Evolutionary conservation across 2,113 vertebrate species (phyloP), one percentile per base, ranked within the genome.

Genomic region (Leptosomus discolor): DNA sequence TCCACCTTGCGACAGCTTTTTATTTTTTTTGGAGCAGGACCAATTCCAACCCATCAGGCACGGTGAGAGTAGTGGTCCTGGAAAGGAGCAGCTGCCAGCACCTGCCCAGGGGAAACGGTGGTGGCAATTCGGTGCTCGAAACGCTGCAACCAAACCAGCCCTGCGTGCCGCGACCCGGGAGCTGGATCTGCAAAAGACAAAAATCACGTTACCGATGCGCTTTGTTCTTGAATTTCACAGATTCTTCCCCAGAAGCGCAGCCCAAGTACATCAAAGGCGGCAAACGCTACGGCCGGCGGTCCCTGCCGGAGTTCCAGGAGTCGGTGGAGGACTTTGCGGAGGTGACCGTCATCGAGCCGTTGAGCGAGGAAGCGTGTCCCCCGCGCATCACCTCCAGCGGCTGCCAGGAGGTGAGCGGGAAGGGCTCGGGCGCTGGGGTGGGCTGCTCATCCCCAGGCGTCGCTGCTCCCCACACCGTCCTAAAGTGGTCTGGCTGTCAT

Each of bases 201-300:
- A 10, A 23, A 15, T 7, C 26, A 0, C 0, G 1, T n/a, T 15
- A 21, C 61, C 1, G 2, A 7, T 2, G 20, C 0, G 11, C 32
- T 69, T 15, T 60, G 8, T 79, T 15, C 84, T 34, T n/a, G 69
- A 12, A 26, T 21, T 86, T 69, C 57, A 34, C 83, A 97, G 97
- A 98, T 98, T 99, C 96, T 32, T 99, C 98, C 34, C 98, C 98
- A 0, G 99, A 99, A 95, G 99, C 99, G 6, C 98, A 99, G 63
- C 99, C 99, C 82, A 99, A 99, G 97, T 99, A 99, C 71, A 98
- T 99, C 92, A 99, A 98, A 90, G 99, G 99, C 0, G 98, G 99
- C 41, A 99, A 99, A 81, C 99, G 99, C 32, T 99, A 99, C 0
- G 99, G 99, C 61, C 99, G 99, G 16, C 98, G 99, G 3, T 99